Base-by-base conservation (phyloP, 2,888 invertebrate genomes). In the Muscina levida region DNA sequence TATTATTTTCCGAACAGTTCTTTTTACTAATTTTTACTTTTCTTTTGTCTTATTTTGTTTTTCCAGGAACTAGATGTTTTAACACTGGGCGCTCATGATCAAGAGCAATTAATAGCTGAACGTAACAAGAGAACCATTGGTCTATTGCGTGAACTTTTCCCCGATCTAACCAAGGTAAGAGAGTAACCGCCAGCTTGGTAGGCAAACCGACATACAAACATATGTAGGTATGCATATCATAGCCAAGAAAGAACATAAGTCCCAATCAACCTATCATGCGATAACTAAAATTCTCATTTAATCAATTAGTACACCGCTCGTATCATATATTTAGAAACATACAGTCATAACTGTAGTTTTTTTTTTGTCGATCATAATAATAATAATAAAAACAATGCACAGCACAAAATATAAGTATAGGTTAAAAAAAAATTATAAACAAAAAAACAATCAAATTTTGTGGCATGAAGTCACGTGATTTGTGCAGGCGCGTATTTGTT, bases 81-180 rank as follows among this genome's bases (percentile, higher is more conserved):
- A 89, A 93, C 94, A 91, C 91, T 94, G 85, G 93, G 93, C 84
- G 93, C 94, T 84, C 85, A 84, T 75, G 87, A 86, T 79, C 92
- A 93, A 82, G 93, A 94, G 88, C 93, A 93, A 88, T 90, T 93
- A 84, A 87, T 88, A 79, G 93, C 93, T 88, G 93, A 94, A 84
- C 92, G 95, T 86, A 94, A 94, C 91, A 95, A 95, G 91, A 92
- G 95, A 87, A 95, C 95, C 84, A 94, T 95, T 87, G 95, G 95
- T 85, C 92, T 95, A 87, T 92, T 95, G 84, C 92, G 95, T 76
- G 93, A 94, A 87, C 92, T 95, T 77, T 95, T 95, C 91, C 95
- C 95, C 46, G 92, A 93, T 74, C 92, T 95, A 85, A 94, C 95
- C 82, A 93, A 95, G 95, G 95, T 95, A 93, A 84, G 86, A 93